These are phyloP conservation scores for Taurulus bubalis DNA, from an alignment of 2,113 vertebrate species.

Conservation along the genomic window DNA sequence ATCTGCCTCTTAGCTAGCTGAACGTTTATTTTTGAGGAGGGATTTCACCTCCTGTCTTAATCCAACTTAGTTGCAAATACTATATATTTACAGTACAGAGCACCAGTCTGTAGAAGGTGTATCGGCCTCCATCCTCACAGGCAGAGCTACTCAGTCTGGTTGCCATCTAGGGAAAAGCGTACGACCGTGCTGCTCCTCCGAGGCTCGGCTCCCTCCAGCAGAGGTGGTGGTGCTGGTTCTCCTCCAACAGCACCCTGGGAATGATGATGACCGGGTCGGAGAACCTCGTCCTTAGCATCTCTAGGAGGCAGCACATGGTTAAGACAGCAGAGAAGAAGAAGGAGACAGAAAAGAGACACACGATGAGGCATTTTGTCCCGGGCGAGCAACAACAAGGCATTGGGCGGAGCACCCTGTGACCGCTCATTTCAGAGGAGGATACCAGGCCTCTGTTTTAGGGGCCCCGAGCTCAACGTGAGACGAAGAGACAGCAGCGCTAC, in stretches of 20 bases:
- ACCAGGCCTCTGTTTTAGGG: conserved; percentile 4
- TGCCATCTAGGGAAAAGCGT: conserved; percentile 82
- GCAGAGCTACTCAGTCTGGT: conserved; percentile 68
- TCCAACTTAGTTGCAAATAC: conserved; percentile 60
- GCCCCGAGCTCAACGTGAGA: background rate
- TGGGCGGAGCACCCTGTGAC: conserved; percentile 74
- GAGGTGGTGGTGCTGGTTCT: conserved; percentile 77
- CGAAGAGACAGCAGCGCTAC: background rate
- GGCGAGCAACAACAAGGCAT: conserved; percentile 33
- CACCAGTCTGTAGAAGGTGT: conserved; percentile 37
- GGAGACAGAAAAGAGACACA: conserved; percentile 76
- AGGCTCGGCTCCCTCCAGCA: conserved; percentile 75
- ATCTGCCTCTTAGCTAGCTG: conserved; percentile 1
- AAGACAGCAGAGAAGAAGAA: conserved; percentile 62
- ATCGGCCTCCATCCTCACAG: conserved; percentile 7
- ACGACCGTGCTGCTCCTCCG: conserved; percentile 77
- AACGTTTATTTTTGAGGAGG: background rate
- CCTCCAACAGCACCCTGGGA: conserved; percentile 85
- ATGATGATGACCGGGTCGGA: conserved; percentile 85
- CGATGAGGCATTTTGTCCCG: conserved; percentile 69
- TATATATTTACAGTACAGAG: conserved; percentile 74
- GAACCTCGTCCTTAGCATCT: conserved; percentile 80
- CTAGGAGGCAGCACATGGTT: conserved; percentile 82
- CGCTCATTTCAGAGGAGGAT: conserved; percentile 58
- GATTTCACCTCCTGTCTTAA: conserved; percentile 39